Conservation (phyloP, 2,113 vertebrate genomes). For the Barnardius zonarius region DNA sequence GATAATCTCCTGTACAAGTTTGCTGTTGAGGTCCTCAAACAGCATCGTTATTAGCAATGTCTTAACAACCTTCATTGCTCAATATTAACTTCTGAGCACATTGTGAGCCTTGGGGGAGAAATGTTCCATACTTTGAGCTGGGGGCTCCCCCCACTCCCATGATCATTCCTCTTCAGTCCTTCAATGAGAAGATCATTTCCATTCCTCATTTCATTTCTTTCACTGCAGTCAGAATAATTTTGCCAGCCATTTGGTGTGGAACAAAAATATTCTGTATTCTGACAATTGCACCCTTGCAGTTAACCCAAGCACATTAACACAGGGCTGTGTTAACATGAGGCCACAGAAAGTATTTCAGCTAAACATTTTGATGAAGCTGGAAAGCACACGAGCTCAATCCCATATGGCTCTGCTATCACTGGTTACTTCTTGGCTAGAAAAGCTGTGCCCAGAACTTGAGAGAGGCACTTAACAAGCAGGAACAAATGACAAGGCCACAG, state of each 20-base stretch:
- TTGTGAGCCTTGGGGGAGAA: neutral
- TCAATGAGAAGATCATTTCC: neutral
- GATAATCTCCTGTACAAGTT: neutral
- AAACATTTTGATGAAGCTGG: neutral
- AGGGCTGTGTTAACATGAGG: neutral
- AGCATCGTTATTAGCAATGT: neutral
- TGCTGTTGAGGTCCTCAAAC: neutral
- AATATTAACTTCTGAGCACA: neutral
- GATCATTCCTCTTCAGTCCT: neutral
- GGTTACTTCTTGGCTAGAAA: constrained; percentile 22
- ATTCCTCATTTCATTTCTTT: neutral
- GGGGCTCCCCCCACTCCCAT: neutral
- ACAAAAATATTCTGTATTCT: neutral
- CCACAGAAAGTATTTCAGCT: neutral
- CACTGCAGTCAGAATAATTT: neutral
- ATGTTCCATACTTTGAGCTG: neutral
- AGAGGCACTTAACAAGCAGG: constrained; percentile 16
- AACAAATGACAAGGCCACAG: constrained; percentile 49
- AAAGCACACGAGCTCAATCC: neutral
- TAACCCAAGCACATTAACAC: neutral
- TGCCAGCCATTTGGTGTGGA: neutral
- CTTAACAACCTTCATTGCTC: neutral
- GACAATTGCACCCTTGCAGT: neutral
- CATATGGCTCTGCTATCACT: constrained; percentile 10
- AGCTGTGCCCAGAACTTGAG: neutral